Evolutionary conservation across 2,888 invertebrate species (phyloP), one percentile per base, ranked within the genome.

Genomic region (Agrotis exclamationis): DNA sequence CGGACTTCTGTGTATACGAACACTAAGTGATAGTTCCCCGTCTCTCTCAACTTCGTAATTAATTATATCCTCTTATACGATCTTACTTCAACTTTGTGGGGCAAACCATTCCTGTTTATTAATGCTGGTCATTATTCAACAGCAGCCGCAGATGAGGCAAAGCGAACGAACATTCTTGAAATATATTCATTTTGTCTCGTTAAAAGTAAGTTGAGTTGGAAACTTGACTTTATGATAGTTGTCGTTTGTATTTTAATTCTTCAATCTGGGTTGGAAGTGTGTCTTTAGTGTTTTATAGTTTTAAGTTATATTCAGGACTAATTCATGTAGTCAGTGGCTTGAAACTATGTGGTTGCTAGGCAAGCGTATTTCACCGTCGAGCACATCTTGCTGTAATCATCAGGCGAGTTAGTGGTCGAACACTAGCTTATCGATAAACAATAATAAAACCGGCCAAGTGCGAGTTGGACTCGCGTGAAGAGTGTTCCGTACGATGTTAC

Each of bases 41-140:
- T 91, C 89, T 85, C 85, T 20, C 63, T 83, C 82, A 86, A 88
- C 89, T 88, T 85, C 85, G 87, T 89, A 93, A 95, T 95, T 94
- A 94, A 95, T 95, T 93, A 92, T 90, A 88, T 89, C 90, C 90
- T 90, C 90, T 92, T 92, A 92, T 87, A 88, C 88, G 90, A 90
- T 90, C 89, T 91, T 87, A 89, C 91, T 89, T 88, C 85, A 90
- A 90, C 86, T 91, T 89, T 86, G 90, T 85, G 86, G 87, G 86
- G 86, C 88, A 86, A 91, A 91, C 90, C 91, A 89, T 91, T 92
- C 88, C 92, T 93, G 94, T 93, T 94, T 95, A 95, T 96, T 94
- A 95, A 95, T 95, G 95, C 89, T 85, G 80, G 86, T 89, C 93
- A 95, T 95, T 95, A 95, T 93, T 95, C 93, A 94, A 88, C 86